phyloP scores from a whole-genome alignment of 35 echinoderm and acorn worm species.

The Apostichopus parvimensis region DNA sequence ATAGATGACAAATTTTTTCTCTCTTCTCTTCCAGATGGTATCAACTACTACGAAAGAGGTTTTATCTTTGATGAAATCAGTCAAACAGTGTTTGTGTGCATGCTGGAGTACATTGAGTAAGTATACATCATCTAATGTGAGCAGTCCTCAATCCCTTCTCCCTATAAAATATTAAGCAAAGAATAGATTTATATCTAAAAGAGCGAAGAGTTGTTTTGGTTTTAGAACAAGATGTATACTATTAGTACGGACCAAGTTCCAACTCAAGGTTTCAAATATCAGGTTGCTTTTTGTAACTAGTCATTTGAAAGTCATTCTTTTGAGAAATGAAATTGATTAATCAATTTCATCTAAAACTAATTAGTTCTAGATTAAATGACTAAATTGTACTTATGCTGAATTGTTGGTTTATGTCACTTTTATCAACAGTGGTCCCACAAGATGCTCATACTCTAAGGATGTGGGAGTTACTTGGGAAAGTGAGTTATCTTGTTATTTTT shows the following conservation, averaged over 20 bases:
- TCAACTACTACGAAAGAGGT: slow-evolving; percentile 82
- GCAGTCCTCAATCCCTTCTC: not conserved
- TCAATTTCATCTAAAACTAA: too few species aligned
- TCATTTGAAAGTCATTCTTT: too few species aligned
- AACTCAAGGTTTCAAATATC: too few species aligned
- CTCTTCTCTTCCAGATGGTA: slow-evolving; percentile 54
- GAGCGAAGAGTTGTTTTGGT: too few species aligned
- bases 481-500: not conserved
- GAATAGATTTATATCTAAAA: too few species aligned
- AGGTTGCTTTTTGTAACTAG: too few species aligned
- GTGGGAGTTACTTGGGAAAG: slow-evolving; percentile 79
- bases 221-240: too few species aligned
- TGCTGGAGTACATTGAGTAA: slow-evolving; percentile 91
- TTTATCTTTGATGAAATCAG: slow-evolving; percentile 71
- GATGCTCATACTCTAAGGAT: slow-evolving; percentile 79
- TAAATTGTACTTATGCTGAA: not conserved
- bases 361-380: too few species aligned
- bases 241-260: too few species aligned
- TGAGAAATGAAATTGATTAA: too few species aligned
- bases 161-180: not conserved
- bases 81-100: slow-evolving; percentile 68
- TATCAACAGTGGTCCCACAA: slow-evolving; percentile 74
- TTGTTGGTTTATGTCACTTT: not conserved
- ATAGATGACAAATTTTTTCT: not conserved
- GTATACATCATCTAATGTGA: not conserved